phyloP scores from a whole-genome alignment of 2,113 vertebrate species.

The Catharus bicknelli region DNA sequence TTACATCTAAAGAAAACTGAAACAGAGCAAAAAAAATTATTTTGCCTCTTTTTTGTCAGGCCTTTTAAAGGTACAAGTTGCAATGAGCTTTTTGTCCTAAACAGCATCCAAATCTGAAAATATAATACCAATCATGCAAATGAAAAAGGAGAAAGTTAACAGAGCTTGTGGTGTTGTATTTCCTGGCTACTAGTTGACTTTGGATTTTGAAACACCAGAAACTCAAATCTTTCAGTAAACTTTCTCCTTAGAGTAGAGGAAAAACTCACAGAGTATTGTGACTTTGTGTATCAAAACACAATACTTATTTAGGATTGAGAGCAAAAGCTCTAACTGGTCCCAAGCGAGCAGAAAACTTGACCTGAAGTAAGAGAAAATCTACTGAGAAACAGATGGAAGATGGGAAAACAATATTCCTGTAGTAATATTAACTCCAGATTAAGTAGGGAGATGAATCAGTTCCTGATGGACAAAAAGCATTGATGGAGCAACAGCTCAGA shows the following conservation, averaged over 20 bases:
- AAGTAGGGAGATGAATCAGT: not conserved
- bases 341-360: not conserved
- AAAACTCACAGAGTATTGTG: not conserved
- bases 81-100: not conserved
- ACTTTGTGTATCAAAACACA: not conserved
- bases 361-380: not conserved
- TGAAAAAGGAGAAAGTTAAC: not conserved
- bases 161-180: not conserved
- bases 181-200: not conserved
- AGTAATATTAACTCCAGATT: not conserved
- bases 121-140: not conserved
- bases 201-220: not conserved
- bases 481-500: not conserved
- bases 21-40: not conserved
- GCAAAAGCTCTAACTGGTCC: not conserved
- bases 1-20: not conserved
- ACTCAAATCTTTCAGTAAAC: not conserved
- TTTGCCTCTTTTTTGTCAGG: not conserved
- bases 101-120: not conserved
- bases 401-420: not conserved
- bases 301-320: not conserved
- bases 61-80: not conserved
- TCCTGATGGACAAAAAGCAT: not conserved
- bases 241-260: not conserved
- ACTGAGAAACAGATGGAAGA: not conserved